Base-by-base conservation (phyloP, 92 coral and sea anemone species). In the Bergia sp. region DNA sequence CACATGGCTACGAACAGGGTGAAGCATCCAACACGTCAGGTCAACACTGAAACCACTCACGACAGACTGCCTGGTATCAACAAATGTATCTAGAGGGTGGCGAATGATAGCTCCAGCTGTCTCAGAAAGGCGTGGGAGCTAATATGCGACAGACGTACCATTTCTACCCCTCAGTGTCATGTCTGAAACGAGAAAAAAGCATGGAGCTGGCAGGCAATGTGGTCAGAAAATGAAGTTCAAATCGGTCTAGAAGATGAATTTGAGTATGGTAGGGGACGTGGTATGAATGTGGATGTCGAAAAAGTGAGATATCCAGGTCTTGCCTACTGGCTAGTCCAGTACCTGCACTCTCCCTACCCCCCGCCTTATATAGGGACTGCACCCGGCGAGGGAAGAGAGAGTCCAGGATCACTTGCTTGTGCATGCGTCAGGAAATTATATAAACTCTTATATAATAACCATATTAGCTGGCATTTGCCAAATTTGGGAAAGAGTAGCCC, bases 51-150 rank as follows among this genome's bases (percentile, higher is more conserved):
- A 73, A 77, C 88, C 58, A 85, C 71, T 36, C 69, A 47, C 41
- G 88, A 85, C 53, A 40, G 67, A 67, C 74, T 85, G 80, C 55
- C 21, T 85, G 53, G 88, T 85, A 2, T 73, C 57, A 45, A 79
- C 88, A 85, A 85, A 36, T 69, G 78, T 71, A 75, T 73, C 40
- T 85, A 80, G 88, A 67, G 88, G 44, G 88, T 85, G 58, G 79
- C 39, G 79, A 65, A 23, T 12, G 74, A 85, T 85, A 57, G 65
- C 16, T 55, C 78, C 42, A 55, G 40, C 78, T 40, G 43, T 67
- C 47, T 85, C 41, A 69, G 37, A 39, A 85, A 71, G 44, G 88
- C 80, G n/a, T 85, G 88, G 88, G 61, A 82, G 47, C 65, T 82
- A 44, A 72, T 85, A 36, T 67, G 80, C 45, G 88, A 85, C 45